Percentiles rank a stretch among this genome's conserved stretches.
Conservation (phyloP, 2,888 invertebrate genomes). For the Malthinus seriepunctatus region DNA sequence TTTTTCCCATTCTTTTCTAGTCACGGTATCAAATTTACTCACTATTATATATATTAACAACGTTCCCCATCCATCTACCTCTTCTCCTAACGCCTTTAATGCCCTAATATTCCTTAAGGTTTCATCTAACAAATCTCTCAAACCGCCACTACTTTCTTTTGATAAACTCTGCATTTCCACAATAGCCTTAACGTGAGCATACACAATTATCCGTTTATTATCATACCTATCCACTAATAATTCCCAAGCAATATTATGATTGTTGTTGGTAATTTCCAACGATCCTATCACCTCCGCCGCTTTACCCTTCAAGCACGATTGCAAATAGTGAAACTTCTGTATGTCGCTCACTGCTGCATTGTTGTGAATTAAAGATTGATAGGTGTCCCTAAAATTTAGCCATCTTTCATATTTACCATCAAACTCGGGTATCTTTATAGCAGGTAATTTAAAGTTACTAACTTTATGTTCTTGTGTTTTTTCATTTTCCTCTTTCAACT, state of each 20-base stretch:
- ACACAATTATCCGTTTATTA: background rate
- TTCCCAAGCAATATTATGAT: background rate
- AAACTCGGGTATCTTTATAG: background rate
- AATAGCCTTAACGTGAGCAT: background rate
- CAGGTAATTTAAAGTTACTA: background rate
- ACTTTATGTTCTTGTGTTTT: background rate
- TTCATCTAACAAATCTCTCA: background rate
- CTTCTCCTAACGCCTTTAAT: constrained; percentile 12
- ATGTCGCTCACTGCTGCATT: background rate
- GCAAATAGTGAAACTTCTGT: background rate
- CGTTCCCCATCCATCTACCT: constrained; percentile 13
- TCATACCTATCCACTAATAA: background rate
- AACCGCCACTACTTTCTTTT: background rate
- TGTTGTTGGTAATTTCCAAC: background rate
- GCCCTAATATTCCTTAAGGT: background rate
- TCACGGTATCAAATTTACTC: constrained; percentile 27
- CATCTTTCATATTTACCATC: background rate
- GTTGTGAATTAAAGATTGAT: background rate
- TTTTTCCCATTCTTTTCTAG: constrained; percentile 20
- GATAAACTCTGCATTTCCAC: background rate
- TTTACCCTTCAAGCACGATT: background rate
- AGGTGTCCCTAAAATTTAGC: background rate
- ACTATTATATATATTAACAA: constrained; percentile 8
- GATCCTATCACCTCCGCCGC: background rate
- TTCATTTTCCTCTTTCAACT: background rate